Conservation (phyloP, 2,113 vertebrate species). For the Cnemophilus loriae region DNA sequence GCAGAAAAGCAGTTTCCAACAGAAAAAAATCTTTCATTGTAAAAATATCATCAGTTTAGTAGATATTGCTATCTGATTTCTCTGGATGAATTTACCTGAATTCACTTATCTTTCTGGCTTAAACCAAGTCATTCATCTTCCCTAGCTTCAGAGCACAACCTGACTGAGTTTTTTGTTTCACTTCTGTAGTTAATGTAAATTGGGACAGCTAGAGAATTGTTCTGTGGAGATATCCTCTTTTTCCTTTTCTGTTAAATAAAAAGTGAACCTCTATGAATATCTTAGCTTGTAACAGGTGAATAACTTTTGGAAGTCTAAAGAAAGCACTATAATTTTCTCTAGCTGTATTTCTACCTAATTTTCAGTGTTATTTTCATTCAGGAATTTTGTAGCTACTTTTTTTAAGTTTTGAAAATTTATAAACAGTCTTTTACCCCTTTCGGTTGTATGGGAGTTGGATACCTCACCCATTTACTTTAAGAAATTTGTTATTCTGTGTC, state of each 20-base stretch:
- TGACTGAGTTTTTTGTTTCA: background rate
- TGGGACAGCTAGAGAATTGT: background rate
- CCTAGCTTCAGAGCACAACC: background rate
- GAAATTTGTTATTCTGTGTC: background rate
- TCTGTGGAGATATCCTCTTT: background rate
- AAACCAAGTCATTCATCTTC: background rate
- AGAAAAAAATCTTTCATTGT: background rate
- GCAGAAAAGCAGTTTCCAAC: background rate
- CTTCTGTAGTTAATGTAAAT: background rate
- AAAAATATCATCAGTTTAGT: background rate
- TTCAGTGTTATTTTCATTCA: background rate
- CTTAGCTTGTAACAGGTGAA: background rate
- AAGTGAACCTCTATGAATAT: background rate
- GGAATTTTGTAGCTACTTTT: background rate
- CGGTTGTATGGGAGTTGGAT: background rate
- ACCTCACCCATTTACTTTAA: background rate
- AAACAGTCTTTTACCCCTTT: background rate
- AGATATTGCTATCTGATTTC: background rate
- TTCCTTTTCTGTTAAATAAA: background rate
- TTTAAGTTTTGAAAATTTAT: background rate
- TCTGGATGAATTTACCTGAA: background rate
- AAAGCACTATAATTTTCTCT: background rate
- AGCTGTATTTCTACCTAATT: background rate
- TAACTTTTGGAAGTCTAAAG: background rate
- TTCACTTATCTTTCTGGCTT: background rate